Percentiles rank a stretch among this genome's conserved stretches.
Evolutionary conservation across 2,113 vertebrate genomes (phyloP).

Genomic region (Festucalex cinctus): DNA sequence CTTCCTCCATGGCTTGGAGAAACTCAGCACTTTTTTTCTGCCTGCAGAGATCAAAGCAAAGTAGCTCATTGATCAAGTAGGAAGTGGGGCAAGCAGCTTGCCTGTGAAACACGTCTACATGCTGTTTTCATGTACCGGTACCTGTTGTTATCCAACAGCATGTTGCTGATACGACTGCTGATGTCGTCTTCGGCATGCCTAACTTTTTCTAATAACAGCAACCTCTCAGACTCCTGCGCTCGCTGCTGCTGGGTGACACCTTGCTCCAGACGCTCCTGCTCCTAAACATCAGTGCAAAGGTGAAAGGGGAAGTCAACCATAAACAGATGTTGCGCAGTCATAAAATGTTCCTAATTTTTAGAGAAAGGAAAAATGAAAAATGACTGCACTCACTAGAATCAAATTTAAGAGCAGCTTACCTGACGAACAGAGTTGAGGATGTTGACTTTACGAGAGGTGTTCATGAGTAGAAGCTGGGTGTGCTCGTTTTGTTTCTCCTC

Average conservation of each 20-base stretch:
- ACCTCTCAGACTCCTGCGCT: constrained; percentile 77
- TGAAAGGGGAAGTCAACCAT: not conserved
- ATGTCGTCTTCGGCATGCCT: constrained; percentile 76
- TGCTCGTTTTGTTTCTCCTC: constrained; percentile 82
- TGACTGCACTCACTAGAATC: not conserved
- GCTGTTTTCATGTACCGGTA: constrained; percentile 34
- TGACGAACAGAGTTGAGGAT: constrained; percentile 85
- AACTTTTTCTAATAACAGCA: constrained; percentile 79
- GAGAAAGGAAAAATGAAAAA: not conserved
- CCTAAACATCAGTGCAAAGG: constrained; percentile 60
- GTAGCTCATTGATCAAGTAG: not conserved
- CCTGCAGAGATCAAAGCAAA: constrained; percentile 59
- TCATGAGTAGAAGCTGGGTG: constrained; percentile 79
- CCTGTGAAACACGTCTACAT: not conserved
- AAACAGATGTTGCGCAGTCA: not conserved
- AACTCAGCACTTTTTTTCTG: constrained; percentile 85
- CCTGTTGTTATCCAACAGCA: constrained; percentile 86
- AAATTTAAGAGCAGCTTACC: constrained; percentile 56
- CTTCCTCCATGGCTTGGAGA: constrained; percentile 87
- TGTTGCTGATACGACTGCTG: constrained; percentile 76
- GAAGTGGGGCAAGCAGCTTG: not conserved
- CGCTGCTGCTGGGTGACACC: constrained; percentile 81
- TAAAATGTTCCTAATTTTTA: not conserved
- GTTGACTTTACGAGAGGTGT: constrained; percentile 79
- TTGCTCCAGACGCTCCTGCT: constrained; percentile 81